These are phyloP conservation scores for Agriopis aurantiaria DNA, from an alignment of 2,888 invertebrate genomes.

Conservation along the genomic window DNA sequence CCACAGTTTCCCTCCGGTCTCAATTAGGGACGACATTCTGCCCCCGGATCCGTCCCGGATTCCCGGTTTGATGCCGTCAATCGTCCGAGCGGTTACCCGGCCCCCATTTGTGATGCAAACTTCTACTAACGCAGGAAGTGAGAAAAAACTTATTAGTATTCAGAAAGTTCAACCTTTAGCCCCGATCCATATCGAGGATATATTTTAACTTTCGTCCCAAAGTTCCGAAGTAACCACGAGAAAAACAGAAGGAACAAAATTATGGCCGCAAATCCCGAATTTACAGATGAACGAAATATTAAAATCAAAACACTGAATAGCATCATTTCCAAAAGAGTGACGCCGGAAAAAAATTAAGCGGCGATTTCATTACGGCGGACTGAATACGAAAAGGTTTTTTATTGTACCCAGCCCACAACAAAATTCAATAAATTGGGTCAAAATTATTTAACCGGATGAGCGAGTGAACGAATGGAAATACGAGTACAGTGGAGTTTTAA, in stretches of 20 bases:
- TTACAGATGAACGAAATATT: conserved; percentile 27
- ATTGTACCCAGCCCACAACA: conserved; percentile 43
- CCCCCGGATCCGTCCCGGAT: conserved; percentile 18
- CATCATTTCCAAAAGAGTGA: conserved; percentile 40
- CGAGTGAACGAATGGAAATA: conserved; percentile 41
- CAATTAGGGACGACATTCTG: conserved; percentile 33
- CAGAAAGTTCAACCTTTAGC: conserved; percentile 12
- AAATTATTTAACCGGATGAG: conserved; percentile 51
- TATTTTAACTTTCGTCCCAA: conserved; percentile 22
- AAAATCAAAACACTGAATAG: conserved; percentile 37
- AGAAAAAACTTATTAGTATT: conserved; percentile 28
- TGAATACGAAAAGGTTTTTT: conserved; percentile 47
- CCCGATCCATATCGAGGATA: conserved; percentile 8
- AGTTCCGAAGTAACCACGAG: conserved; percentile 10
- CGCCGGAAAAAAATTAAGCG: conserved; percentile 35
- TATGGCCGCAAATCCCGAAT: conserved; percentile 15
- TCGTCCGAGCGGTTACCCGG: conserved; percentile 18
- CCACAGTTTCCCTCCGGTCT: conserved; percentile 30
- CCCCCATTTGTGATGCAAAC: conserved; percentile 27
- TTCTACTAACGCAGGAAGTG: conserved; percentile 20
- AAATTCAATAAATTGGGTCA: conserved; percentile 50
- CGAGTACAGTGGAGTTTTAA: conserved; percentile 33
- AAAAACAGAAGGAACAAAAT: conserved; percentile 14
- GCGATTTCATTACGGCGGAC: conserved; percentile 39
- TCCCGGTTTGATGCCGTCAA: conserved; percentile 28